Evolutionary conservation across 2,888 invertebrate species (phyloP), one percentile per base, ranked within the genome.

Genomic region (Drosophila mulleri): DNA sequence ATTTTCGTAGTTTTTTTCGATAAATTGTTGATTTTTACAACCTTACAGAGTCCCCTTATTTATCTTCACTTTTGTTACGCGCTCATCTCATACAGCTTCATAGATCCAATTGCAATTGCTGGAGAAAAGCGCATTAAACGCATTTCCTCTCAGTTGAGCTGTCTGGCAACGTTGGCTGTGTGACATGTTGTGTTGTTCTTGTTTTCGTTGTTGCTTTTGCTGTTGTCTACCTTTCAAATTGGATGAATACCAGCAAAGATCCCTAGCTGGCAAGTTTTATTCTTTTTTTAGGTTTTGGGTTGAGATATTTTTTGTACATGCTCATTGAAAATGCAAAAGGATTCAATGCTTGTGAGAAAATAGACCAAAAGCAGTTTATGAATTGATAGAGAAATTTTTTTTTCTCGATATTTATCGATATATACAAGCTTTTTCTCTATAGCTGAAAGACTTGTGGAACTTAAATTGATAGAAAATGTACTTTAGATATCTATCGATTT

Each of bases 81-180:
- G 50, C 59, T 20, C 59, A 50, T 50, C 48, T 18, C 50, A 23
- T 50, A 11, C 14, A 9, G 35, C 4, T n/a, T 5, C 35, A 9
- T 20, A 16, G 52, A 53, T 23, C 37, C 37, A 37, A 59, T 23
- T 47, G 35, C 48, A 39, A 26, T 39, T 53, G 32, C 32, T 53
- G 20, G 29, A 42, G 9, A 37, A 54, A 47, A 60, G 20, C n/a
- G 72, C 69, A 73, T 83, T 72, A 71, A 77, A 74, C 74, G 81
- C 75, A 77, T 79, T 83, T 75, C 68, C 50, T 18, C 60, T 66
- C 72, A 75, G 79, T 83, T 80, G 69, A 53, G 53, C 45, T 41
- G 54, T 62, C 54, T 50, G 53, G 45, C 63, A 45, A 41, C 29
- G 59, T 54, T 37, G 14, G 26, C 32, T 37, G 14, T 45, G 64